Base-by-base conservation (phyloP, 2,797 vertebrate genomes). In the Hydrolagus colliei region DNA sequence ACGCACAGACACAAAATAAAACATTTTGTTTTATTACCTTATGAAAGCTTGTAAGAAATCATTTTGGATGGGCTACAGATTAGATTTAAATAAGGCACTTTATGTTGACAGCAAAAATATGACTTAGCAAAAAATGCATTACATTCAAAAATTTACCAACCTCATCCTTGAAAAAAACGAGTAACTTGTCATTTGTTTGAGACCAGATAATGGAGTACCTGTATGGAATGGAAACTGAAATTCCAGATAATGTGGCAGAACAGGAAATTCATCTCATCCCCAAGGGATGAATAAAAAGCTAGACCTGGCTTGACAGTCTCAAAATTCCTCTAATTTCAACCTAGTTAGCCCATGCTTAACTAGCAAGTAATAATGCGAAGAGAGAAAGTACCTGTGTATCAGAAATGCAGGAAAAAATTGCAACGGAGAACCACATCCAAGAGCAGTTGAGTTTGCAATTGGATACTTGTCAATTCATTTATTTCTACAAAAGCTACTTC, bases 21-120 rank as follows among this genome's bases (percentile, higher is more conserved):
- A 52, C 41, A 52, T 52, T 84, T 71, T 84, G 79, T 84, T 68
- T 9, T 35, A 71, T 84, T 84, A 71, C 16, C 41, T 71, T 84
- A 68, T 16, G 65, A 41, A 20, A 84, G 27, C 14, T 84, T 62
- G 65, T 80, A 80, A 80, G n/a, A 67, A 63, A 32, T 67, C 62
- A 32, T 65, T 62, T 62, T 78, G 78, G 22, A 32, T n/a, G 65
- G 67, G 22, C 22, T 41, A 68, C 8, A 82, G 18, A 41, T 77
- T 77, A 1, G 68, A 32, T 71, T 67, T 11, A 68, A 84, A 71
- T 82, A 35, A 35, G 59, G 67, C 62, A 80, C 78, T 80, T 80
- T 12, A 16, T 14, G 32, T 80, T 67, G 41, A 18, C 27, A 32
- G 62, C 79, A 67, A 67, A 65, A 67, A 27, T 32, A 65, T 62